Base-by-base conservation (phyloP, 2,113 vertebrate genomes). In the Phaethornis superciliosus region DNA sequence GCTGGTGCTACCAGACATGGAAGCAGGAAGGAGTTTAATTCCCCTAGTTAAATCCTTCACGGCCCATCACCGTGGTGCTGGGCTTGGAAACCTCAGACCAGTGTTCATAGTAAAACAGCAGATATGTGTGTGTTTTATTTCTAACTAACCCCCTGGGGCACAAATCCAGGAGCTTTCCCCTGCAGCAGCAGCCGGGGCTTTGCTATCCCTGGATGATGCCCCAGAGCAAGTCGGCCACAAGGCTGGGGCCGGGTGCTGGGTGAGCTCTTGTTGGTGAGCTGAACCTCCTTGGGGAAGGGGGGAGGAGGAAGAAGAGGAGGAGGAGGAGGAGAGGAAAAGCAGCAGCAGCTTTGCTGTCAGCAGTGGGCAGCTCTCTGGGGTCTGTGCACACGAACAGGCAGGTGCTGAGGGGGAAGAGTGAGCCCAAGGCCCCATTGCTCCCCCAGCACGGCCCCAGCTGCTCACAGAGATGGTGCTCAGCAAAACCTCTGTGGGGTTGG, bases 41-140 rank as follows among this genome's bases (percentile, higher is more conserved):
- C 93, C 93, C 84, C 84, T 23, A 46, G 44, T 88, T 88, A 81
- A 94, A 88, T 94, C 96, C 96, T 96, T 96, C 35, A 6, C 46
- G 60, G 96, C 95, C 97, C 92, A 97, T 79, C 95, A 96, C 96
- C 78, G 58, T 44, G 89, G 96, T 20, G 27, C 88, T 95, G 95
- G 96, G 96, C 97, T 94, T 94, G 82, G 81, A 96, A 96, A 96
- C 92, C 96, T 93, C 93, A 97, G 93, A 97, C 97, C 94, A 97
- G 97, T 94, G 88, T 94, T 96, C 94, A 94, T 89, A 95, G 94
- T 94, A 96, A 91, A 94, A 93, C 95, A 92, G 94, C 95, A 94
- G 89, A 94, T 93, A 95, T 89, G 79, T 93, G 94, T 89, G 87
- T 83, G 75, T n/a, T 28, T 16, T 27, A 12, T 47, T 56, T 86